A percentile compares a stretch with the other conserved stretches of the same genome.
These are phyloP conservation scores for Daphoenositta chrysoptera DNA, from an alignment of 2,113 vertebrate genomes.

Conservation along the genomic window DNA sequence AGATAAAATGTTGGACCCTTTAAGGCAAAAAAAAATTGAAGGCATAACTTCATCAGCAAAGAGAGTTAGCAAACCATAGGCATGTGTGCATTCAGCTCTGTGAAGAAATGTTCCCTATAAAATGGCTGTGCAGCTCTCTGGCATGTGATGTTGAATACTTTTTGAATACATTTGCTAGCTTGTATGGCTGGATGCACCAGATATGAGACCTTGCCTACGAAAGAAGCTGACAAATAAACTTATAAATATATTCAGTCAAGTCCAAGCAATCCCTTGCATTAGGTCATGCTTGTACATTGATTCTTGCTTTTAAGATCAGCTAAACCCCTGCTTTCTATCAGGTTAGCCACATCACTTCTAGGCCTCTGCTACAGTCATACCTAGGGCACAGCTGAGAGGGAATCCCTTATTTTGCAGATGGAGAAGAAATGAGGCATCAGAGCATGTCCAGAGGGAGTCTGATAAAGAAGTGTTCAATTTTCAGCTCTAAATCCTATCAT, in stretches of 20 bases:
- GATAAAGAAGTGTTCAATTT: neutral
- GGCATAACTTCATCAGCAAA: neutral
- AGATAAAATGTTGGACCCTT: neutral
- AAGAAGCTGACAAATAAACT: neutral
- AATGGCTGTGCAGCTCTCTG: neutral
- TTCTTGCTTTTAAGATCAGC: neutral
- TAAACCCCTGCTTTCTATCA: neutral
- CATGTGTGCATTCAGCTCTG: neutral
- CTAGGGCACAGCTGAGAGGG: neutral
- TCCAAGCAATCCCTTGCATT: neutral
- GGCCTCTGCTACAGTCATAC: fast-evolving
- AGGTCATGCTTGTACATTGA: neutral
- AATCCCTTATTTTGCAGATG: neutral
- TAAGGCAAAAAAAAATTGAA: neutral
- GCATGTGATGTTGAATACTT: neutral
- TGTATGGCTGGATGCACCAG: neutral
- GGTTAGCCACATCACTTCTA: neutral
- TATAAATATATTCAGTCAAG: neutral
- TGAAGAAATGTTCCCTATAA: neutral
- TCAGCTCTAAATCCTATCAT: neutral
- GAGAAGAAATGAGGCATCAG: neutral
- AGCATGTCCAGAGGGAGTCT: neutral
- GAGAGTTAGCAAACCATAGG: neutral
- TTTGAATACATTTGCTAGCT: neutral
- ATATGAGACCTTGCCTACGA: neutral